phyloP scores from a whole-genome alignment of 2,888 invertebrate species.

The Cantharis rufa region DNA sequence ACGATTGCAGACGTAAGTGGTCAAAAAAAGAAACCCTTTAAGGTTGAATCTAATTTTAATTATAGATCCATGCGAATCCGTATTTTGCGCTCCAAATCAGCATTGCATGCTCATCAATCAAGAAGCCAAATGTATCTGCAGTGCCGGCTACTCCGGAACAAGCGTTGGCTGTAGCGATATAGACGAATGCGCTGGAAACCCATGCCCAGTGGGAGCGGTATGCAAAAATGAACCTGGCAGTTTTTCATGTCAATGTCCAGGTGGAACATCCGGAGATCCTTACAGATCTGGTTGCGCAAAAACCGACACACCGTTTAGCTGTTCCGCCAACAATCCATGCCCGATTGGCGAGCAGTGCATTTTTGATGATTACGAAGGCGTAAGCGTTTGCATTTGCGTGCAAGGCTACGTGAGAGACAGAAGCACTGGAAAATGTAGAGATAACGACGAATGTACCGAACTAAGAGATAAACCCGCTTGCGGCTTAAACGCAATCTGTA shows the following conservation, averaged over 20 bases:
- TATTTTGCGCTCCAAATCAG: conserved; percentile 83
- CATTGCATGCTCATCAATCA: conserved; percentile 86
- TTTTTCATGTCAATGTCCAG: conserved; percentile 87
- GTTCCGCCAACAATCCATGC: conserved; percentile 77
- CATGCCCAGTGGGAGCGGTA: conserved; percentile 82
- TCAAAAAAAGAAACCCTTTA: background rate
- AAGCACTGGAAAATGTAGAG: conserved; percentile 76
- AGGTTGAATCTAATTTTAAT: background rate
- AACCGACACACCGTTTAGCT: conserved; percentile 66
- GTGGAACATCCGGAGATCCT: conserved; percentile 79
- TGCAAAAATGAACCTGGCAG: conserved; percentile 88
- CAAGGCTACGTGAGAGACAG: conserved; percentile 82
- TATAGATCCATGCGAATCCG: conserved; percentile 86
- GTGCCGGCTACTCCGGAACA: conserved; percentile 77
- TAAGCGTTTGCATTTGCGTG: conserved; percentile 86
- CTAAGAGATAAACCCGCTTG: conserved; percentile 77
- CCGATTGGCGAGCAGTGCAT: conserved; percentile 86
- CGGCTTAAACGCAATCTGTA: conserved; percentile 87
- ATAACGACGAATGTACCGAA: conserved; percentile 84
- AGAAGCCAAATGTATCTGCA: conserved; percentile 82
- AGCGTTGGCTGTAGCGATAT: conserved; percentile 81
- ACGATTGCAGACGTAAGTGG: conserved; percentile 85
- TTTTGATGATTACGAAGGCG: conserved; percentile 70
- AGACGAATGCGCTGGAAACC: conserved; percentile 82
- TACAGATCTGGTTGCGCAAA: conserved; percentile 77